A percentile compares a stretch with the other conserved stretches of the same genome.
Evolutionary conservation across 2,113 vertebrate genomes (phyloP).

Genomic region (Petromus typicus): DNA sequence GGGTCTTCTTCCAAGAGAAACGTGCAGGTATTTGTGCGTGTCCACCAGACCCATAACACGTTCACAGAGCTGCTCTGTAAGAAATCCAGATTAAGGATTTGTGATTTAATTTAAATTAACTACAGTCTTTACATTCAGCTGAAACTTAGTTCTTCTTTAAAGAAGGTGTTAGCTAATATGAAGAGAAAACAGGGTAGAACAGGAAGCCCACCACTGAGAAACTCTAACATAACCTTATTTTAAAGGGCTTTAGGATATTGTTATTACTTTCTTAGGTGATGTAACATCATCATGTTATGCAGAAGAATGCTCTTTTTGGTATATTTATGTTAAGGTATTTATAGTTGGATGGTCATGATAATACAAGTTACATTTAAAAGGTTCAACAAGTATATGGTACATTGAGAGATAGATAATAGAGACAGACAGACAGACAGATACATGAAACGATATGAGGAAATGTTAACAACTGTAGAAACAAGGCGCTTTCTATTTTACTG

Average conservation of each 20-base stretch:
- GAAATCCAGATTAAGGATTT: constrained; percentile 1
- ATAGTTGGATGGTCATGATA: background rate
- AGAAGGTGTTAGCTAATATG: background rate
- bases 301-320: background rate
- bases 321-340: background rate
- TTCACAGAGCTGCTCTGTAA: background rate
- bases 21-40: too few relatives aligned
- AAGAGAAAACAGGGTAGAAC: background rate
- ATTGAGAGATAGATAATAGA: background rate
- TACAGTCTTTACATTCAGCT: background rate
- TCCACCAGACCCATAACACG: background rate
- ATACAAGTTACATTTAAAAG: constrained; percentile 15
- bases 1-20: background rate
- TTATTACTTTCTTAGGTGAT: background rate
- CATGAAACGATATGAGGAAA: background rate
- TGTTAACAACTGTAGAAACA: background rate
- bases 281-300: background rate
- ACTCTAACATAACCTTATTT: background rate
- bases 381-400: background rate
- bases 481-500: background rate
- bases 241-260: background rate
- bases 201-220: background rate
- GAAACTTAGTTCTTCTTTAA: background rate
- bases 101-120: background rate
- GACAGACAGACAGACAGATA: background rate